Base-by-base conservation (phyloP, 2,113 vertebrate species). In the Urocolius indicus region DNA sequence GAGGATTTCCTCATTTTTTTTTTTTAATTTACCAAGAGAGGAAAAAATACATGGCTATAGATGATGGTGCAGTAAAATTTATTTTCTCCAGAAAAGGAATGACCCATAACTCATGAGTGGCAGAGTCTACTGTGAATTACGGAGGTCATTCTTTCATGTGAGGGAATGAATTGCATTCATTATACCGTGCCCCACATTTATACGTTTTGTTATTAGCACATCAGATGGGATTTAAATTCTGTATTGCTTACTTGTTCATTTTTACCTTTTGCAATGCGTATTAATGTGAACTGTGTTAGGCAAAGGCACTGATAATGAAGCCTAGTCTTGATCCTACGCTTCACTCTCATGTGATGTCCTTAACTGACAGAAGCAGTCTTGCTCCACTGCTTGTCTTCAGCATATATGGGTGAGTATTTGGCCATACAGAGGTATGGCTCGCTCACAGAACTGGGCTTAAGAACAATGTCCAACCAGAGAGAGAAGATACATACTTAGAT, bases 91-190 rank as follows among this genome's bases (percentile, higher is more conserved):
- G 97, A 92, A 97, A 96, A 96, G 88, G 96, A 98, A 98, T 97
- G 97, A 98, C 94, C 96, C 94, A 98, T 98, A 98, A 98, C 93
- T 98, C 98, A 98, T 58, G 88, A 97, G 90, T 96, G 97, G 96
- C 97, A 97, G 97, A 62, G 92, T 94, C 97, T 98, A 95, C 84
- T 97, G 89, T 98, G 97, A 98, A 82, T 98, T 98, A 98, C 98
- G 96, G 97, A 98, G 97, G 98, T 97, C 97, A 97, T 96, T 98
- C 97, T 97, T 96, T 96, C 96, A 91, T 94, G 93, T 92, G 95
- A 97, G 97, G 95, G 97, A 98, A 97, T 96, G 97, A 97, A 97
- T 97, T 94, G 94, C 95, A 96, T 97, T 97, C 94, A 96, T 98
- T 97, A 97, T 93, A 95, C 90, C 85, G 96, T 88, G 92, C 87